Evolutionary conservation across 2,113 vertebrate genomes (phyloP), one percentile per base, ranked within the genome.

Genomic region (Thamnaconus septentrionalis): DNA sequence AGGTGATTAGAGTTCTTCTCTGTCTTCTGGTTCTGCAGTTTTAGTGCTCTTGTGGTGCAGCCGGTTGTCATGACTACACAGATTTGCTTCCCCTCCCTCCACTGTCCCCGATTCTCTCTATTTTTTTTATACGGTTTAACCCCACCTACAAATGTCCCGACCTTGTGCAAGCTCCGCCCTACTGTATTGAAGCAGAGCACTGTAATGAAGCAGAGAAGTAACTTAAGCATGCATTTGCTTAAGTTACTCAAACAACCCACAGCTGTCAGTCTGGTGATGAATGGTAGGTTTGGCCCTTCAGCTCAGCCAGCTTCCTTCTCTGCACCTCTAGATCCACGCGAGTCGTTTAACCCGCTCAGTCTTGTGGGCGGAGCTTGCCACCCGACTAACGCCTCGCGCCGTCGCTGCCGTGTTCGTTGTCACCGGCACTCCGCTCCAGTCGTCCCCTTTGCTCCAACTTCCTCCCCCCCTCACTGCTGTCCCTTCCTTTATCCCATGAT

Each of bases 11-110:
- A 52, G 58, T 59, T 64, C 68, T 56, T 11, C 61, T 6, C 41
- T 64, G 64, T 49, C 78, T 76, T 60, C 66, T 53, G 42, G 76
- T 41, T 48, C 48, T 58, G 43, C 47, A 63, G 65, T 71, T 68
- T 69, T 73, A 48, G 62, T 79, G 75, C 78, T 81, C 67, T 76
- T 78, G 85, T 59, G 81, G 82, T 75, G 85, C 81, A 84, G 80
- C 59, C 76, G 85, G 81, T 87, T 86, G 82, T 82, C 82, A 82
- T 83, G 71, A 73, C 69, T 77, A 62, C 81, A 78, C 79, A 82
- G 80, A 75, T 52, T 60, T 69, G 47, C 55, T 52, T 42, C 11
- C 42, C 66, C 9, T 8, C 47, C 41, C 3, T 12, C 12, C 1
- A 0, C 9, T 11, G 9, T 0, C 10, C 7, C 31, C 12, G 9